Evolutionary conservation across 2,888 invertebrate species (phyloP).

Genomic region (Synergus umbraculus): DNA sequence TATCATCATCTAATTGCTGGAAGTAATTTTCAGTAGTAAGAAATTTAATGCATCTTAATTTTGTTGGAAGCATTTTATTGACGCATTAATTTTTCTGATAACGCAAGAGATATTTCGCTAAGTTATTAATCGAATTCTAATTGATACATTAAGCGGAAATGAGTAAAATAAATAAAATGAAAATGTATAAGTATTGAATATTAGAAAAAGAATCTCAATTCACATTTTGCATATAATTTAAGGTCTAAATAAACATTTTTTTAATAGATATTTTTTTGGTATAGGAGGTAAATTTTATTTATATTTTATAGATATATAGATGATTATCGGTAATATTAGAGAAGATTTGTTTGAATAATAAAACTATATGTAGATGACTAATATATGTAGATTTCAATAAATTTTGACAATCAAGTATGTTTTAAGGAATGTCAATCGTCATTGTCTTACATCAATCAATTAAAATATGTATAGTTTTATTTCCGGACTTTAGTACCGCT

Average conservation of each 20-base stretch:
- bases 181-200: no score
- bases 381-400: not conserved
- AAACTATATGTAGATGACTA: not conserved
- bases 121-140: not conserved
- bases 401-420: not conserved
- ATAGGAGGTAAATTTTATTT: not conserved
- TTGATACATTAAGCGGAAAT: not conserved
- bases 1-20: not conserved
- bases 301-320: not conserved
- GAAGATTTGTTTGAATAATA: not conserved
- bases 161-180: no score
- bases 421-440: not conserved
- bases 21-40: no score
- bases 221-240: not conserved
- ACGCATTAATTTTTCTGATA: not conserved
- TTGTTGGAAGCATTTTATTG: not conserved
- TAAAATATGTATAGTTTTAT: not conserved
- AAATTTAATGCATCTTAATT: not conserved
- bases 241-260: not conserved
- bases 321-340: not conserved
- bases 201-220: no score
- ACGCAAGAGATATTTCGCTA: not conserved
- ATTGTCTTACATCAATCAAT: not conserved
- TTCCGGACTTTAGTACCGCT: not conserved
- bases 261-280: not conserved